Evolutionary conservation across 2,797 vertebrate species (phyloP).

Genomic region (Otolemur crassicaudatus): DNA sequence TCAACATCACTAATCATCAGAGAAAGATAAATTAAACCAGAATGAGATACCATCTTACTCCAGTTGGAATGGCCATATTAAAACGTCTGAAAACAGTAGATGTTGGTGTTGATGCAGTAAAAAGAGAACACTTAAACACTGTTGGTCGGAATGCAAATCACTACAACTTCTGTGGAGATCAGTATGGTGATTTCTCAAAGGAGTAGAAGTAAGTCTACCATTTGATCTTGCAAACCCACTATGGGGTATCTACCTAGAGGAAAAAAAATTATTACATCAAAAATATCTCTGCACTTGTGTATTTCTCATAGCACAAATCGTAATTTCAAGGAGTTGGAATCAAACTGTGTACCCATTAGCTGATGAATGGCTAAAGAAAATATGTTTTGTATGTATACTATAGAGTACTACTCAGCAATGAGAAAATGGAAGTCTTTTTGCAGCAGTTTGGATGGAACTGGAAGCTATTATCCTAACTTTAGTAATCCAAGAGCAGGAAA

Average conservation of each 20-base stretch:
- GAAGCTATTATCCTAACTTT: not conserved
- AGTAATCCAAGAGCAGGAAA: not conserved
- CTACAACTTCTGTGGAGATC: not conserved
- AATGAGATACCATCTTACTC: not conserved
- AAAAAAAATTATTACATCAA: not conserved
- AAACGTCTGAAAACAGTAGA: not conserved
- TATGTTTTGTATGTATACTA: not conserved
- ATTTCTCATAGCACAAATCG: not conserved
- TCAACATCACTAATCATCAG: not conserved
- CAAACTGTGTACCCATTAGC: not conserved
- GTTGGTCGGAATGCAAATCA: not conserved
- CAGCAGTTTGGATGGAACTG: not conserved
- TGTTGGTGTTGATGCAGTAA: not conserved
- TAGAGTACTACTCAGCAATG: not conserved
- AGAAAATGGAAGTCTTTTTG: not conserved
- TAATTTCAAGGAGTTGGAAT: not conserved
- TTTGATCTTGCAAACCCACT: not conserved
- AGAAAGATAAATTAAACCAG: not conserved
- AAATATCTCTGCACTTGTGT: not conserved
- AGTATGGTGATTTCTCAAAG: not conserved
- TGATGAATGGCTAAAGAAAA: not conserved
- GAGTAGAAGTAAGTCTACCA: not conserved
- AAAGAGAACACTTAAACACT: not conserved
- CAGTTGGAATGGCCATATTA: not conserved
- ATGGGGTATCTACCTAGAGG: not conserved